Evolutionary conservation across 2,113 vertebrate species (phyloP).

Genomic region (Poeciliopsis prolifica): DNA sequence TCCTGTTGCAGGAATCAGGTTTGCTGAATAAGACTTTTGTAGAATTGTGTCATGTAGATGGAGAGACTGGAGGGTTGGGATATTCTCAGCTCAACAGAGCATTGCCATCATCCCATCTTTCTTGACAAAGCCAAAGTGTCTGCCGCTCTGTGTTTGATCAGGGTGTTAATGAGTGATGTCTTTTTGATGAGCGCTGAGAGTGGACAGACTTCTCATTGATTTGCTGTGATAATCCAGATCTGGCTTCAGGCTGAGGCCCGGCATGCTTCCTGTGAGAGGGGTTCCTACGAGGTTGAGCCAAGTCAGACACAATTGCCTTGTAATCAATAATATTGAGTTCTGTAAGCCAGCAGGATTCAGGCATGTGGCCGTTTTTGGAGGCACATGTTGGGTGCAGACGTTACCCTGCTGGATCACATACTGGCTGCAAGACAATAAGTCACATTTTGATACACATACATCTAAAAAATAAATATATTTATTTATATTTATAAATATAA

Average conservation of each 20-base stretch:
- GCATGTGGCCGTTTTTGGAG: slow-evolving; percentile 35
- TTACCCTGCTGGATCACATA: slow-evolving; percentile 61
- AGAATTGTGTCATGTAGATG: slow-evolving; percentile 58
- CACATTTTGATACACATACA: slow-evolving; percentile 42
- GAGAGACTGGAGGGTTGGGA: slow-evolving; percentile 59
- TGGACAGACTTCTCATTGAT: slow-evolving; percentile 65
- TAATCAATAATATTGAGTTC: slow-evolving; percentile 76
- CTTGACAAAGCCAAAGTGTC: slow-evolving; percentile 53
- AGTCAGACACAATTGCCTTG: slow-evolving; percentile 74
- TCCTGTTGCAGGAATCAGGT: slow-evolving; percentile 23
- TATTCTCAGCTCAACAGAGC: slow-evolving; percentile 64
- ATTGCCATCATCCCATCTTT: slow-evolving; percentile 28
- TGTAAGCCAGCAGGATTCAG: slow-evolving; percentile 43
- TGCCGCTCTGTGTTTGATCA: slow-evolving; percentile 66
- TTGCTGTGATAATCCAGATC: slow-evolving; percentile 68
- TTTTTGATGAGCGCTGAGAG: slow-evolving; percentile 54
- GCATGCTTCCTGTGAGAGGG: slow-evolving; percentile 31
- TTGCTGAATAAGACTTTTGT: slow-evolving; percentile 61
- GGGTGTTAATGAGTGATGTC: slow-evolving; percentile 65
- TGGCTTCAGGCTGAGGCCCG: slow-evolving; percentile 35
- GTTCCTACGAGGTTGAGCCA: slow-evolving; percentile 65
- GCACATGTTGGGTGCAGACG: slow-evolving; percentile 41
- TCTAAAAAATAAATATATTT: neutral
- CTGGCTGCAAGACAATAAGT: slow-evolving; percentile 46
- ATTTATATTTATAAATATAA: no score